Evolutionary conservation across 2,113 vertebrate genomes (phyloP), one percentile per base, ranked within the genome.

Genomic region (Rhineura floridana): DNA sequence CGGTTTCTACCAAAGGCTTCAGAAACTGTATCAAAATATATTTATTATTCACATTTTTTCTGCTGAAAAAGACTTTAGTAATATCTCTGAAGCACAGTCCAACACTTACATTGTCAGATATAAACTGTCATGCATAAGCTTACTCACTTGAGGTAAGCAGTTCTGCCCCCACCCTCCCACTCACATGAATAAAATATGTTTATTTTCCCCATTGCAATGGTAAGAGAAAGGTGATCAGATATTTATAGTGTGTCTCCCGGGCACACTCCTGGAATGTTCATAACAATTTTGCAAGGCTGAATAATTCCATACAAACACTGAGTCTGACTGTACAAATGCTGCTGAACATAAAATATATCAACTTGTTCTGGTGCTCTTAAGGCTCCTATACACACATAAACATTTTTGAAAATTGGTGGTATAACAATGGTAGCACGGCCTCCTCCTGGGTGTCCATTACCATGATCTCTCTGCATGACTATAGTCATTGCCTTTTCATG

Each of bases 131-230:
- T 73, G 42, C 67, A 75, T 63, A 85, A 73, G 83, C 46, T 81
- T 73, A 73, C 44, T 85, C 67, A 81, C 65, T 55, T 85, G 44
- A 77, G 62, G 55, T 83, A 83, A 83, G 73, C 87, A 83, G 44
- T 83, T 48, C 63, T 65, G 44, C 4, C 39, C 42, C 46, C 44
- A 50, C 28, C 44, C 30, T 42, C 42, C 80, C 59, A 63, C 70
- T 48, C 55, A 62, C 79, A 87, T 82, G 79, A 87, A 87, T 81
- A 87, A 87, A 75, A 87, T 87, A 87, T 87, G 52, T 87, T 87
- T 75, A 87, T 85, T 79, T 65, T 28, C 42, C 63, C 59, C 82
- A 84, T 36, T 75, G 78, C 78, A 76, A 80, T 82, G 28, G 48
- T 81, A 86, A 67, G 86, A 42, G 77, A 85, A 85, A 86, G 36